Evolutionary conservation across 2,113 vertebrate genomes (phyloP).

Genomic region (Notarius quadriscutis): DNA sequence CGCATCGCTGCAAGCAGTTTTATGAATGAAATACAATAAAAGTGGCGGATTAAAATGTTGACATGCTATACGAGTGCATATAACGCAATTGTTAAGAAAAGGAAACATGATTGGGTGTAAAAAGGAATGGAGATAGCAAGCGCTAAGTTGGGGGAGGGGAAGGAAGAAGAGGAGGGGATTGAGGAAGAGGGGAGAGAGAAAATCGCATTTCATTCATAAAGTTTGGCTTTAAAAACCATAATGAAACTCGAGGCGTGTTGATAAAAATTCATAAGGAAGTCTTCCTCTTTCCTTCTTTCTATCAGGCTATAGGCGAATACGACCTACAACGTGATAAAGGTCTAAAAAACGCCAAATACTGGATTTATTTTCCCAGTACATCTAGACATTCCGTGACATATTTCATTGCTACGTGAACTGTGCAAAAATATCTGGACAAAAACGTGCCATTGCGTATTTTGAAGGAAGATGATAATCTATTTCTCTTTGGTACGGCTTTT

Average conservation of each 20-base stretch:
- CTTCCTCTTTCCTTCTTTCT: conserved; percentile 58
- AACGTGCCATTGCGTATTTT: conserved; percentile 55
- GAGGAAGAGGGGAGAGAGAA: conserved; percentile 58
- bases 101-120: conserved; percentile 65
- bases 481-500: conserved; percentile 51
- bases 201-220: conserved; percentile 89
- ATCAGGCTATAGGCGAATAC: conserved; percentile 53
- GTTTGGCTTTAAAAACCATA: conserved; percentile 85
- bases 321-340: conserved; percentile 62
- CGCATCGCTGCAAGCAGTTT: conserved; percentile 66
- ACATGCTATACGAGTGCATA: conserved; percentile 44
- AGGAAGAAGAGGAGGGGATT: conserved; percentile 62
- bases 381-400: conserved; percentile 70
- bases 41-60: conserved; percentile 43
- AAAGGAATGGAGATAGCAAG: conserved; percentile 57
- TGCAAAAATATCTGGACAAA: conserved; percentile 57
- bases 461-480: conserved; percentile 27
- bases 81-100: conserved; percentile 59
- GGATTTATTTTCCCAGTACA: conserved; percentile 54
- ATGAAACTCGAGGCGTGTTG: conserved; percentile 80
- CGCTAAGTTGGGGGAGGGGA: conserved; percentile 53
- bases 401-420: conserved; percentile 44
- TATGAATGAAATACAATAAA: conserved; percentile 74
- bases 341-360: conserved; percentile 68
- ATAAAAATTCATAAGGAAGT: conserved; percentile 74